phyloP scores from a whole-genome alignment of 2,888 invertebrate genomes.

The Zeuzera pyrina region DNA sequence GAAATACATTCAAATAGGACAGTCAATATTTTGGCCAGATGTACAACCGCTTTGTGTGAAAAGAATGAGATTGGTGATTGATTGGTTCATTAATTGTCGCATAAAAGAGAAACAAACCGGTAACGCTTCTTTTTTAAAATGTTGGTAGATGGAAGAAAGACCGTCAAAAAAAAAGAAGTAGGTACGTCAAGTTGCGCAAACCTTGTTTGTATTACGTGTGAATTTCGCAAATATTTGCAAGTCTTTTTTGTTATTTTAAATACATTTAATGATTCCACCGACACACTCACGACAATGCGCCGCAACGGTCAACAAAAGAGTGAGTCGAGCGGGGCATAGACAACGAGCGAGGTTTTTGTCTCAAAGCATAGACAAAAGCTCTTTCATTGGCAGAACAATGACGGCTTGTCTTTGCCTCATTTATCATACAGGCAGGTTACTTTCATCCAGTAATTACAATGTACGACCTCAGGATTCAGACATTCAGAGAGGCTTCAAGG shows the following conservation, averaged over 20 bases:
- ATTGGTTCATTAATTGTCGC: no score
- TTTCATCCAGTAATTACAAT: conserved; percentile 70
- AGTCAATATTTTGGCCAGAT: no score
- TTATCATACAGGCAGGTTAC: conserved; percentile 69
- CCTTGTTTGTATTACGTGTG: conserved; percentile 26
- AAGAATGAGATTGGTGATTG: not conserved
- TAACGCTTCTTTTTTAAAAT: no score
- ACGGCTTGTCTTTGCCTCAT: conserved; percentile 60
- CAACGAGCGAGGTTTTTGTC: conserved; percentile 60
- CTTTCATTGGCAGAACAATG: conserved; percentile 65
- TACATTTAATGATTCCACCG: conserved; percentile 55
- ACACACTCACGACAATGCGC: conserved; percentile 47
- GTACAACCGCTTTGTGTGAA: no score
- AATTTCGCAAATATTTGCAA: conserved; percentile 57
- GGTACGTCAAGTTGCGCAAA: not conserved
- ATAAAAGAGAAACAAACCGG: no score
- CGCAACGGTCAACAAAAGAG: conserved; percentile 54
- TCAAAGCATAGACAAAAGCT: conserved; percentile 61
- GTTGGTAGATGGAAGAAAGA: conserved; percentile 5
- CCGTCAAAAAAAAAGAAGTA: not conserved
- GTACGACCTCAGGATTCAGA: conserved; percentile 39
- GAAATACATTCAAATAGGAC: no score
- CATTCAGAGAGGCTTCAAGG: conserved; percentile 28
- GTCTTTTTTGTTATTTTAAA: conserved; percentile 32
- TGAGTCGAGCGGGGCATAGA: conserved; percentile 52